A percentile compares a stretch with the other conserved stretches of the same genome.
Conservation (phyloP, 2,888 invertebrate species). For the Ormyrus labotus region DNA sequence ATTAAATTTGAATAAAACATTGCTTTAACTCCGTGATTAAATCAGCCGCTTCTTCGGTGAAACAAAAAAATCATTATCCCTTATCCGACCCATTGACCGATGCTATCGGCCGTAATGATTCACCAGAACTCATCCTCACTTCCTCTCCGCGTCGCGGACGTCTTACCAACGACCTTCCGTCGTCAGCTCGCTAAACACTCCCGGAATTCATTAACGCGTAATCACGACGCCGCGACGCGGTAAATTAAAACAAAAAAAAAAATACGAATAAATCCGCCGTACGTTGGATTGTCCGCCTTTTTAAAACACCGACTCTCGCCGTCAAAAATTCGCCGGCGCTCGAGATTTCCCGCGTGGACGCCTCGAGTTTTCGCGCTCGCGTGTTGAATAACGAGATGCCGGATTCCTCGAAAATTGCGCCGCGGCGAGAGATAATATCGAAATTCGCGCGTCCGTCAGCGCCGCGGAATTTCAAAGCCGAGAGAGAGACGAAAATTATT, state of each 20-base stretch:
- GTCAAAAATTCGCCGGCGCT: too few species aligned
- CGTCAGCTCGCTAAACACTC: not conserved
- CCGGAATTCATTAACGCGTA: not conserved
- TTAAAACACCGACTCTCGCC: too few species aligned
- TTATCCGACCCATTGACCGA: too few species aligned
- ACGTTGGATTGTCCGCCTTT: too few species aligned
- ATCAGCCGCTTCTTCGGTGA: too few species aligned
- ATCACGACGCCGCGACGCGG: not conserved
- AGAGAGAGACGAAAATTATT: slow-evolving; percentile 36
- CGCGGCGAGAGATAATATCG: slow-evolving; percentile 54
- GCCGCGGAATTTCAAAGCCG: slow-evolving; percentile 45
- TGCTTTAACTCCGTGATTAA: too few species aligned
- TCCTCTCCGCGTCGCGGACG: not conserved
- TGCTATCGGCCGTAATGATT: too few species aligned
- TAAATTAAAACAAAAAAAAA: too few species aligned
- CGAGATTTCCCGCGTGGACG: not conserved
- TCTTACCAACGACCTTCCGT: not conserved
- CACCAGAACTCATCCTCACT: too few species aligned
- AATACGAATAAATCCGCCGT: too few species aligned
- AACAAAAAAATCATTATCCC: too few species aligned
- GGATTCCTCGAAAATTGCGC: slow-evolving; percentile 55
- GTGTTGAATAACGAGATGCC: slow-evolving; percentile 56
- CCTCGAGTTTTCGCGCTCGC: slow-evolving; percentile 19
- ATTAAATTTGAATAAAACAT: too few species aligned
- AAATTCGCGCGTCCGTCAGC: slow-evolving; percentile 54